A percentile compares a stretch with the other conserved stretches of the same genome.
These are phyloP conservation scores for Coptodon rendalli DNA, from an alignment of 2,113 vertebrate genomes.

Conservation along the genomic window DNA sequence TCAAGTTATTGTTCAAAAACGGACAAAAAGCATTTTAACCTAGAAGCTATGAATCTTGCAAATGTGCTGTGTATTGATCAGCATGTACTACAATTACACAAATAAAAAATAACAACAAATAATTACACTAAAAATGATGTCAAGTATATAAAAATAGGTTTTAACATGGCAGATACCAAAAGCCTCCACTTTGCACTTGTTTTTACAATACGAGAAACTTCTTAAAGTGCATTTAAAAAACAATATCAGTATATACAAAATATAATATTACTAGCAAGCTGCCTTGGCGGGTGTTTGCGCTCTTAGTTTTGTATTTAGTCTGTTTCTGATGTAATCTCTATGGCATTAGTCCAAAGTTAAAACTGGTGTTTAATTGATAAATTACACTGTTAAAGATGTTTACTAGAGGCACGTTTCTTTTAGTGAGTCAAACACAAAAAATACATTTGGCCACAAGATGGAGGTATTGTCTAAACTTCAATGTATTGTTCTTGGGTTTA, in stretches of 20 bases:
- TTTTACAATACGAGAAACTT: neutral
- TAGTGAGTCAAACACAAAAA: neutral
- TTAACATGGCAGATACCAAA: neutral
- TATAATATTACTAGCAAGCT: neutral
- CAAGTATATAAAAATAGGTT: neutral
- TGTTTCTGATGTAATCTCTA: neutral
- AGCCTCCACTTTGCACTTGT: neutral
- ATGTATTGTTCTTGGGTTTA: neutral
- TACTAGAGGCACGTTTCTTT: neutral
- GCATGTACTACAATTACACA: neutral
- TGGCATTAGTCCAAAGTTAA: neutral
- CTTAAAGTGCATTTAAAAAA: neutral
- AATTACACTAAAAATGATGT: neutral
- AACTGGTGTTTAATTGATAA: neutral
- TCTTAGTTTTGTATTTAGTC: neutral
- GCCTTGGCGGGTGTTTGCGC: neutral
- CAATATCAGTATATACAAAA: neutral
- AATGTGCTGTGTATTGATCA: neutral
- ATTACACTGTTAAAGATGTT: neutral
- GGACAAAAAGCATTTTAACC: neutral
- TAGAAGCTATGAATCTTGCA: neutral
- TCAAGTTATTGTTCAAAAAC: neutral
- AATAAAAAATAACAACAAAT: neutral
- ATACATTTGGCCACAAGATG: conserved; percentile 39
- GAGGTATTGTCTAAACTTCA: conserved; percentile 12